Evolutionary conservation across 2,888 invertebrate species (phyloP).

Genomic region (Lepidonotus clava): DNA sequence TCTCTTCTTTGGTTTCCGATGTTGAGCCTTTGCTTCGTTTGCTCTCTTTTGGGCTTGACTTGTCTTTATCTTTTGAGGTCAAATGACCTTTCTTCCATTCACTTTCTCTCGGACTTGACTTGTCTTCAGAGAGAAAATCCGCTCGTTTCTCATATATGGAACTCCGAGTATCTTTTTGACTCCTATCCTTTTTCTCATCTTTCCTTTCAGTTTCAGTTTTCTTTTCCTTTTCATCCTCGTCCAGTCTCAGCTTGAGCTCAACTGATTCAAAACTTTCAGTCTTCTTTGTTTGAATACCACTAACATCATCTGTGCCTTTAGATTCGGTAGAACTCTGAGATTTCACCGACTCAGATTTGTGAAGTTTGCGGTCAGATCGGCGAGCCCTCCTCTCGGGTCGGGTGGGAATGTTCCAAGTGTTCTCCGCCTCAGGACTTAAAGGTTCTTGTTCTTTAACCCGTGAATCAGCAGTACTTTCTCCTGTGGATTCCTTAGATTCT

Average conservation of each 20-base stretch:
- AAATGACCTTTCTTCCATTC: too few relatives aligned
- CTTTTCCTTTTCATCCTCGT: not conserved
- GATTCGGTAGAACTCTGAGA: not conserved
- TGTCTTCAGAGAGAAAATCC: too few relatives aligned
- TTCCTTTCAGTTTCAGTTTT: not conserved
- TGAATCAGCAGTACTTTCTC: not conserved
- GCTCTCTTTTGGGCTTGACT: too few relatives aligned
- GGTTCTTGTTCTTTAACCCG: not conserved
- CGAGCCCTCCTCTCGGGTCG: not conserved
- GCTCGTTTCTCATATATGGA: too few relatives aligned
- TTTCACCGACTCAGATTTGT: not conserved
- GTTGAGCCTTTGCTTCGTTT: not conserved
- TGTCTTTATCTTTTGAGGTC: too few relatives aligned
- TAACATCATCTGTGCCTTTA: not conserved
- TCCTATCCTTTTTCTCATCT: not conserved
- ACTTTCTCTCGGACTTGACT: too few relatives aligned
- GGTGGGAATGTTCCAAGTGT: conserved; percentile 16
- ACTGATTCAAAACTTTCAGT: conserved; percentile 6
- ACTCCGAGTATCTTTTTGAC: too few relatives aligned
- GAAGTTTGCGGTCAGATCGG: not conserved
- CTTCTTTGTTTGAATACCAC: too few relatives aligned
- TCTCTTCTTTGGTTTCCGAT: not conserved
- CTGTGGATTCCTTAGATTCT: not conserved
- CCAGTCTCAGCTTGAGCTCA: not conserved
- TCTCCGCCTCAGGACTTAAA: not conserved